phyloP scores from a whole-genome alignment of 1,140 invertebrate species.

The Conus betulinus region DNA sequence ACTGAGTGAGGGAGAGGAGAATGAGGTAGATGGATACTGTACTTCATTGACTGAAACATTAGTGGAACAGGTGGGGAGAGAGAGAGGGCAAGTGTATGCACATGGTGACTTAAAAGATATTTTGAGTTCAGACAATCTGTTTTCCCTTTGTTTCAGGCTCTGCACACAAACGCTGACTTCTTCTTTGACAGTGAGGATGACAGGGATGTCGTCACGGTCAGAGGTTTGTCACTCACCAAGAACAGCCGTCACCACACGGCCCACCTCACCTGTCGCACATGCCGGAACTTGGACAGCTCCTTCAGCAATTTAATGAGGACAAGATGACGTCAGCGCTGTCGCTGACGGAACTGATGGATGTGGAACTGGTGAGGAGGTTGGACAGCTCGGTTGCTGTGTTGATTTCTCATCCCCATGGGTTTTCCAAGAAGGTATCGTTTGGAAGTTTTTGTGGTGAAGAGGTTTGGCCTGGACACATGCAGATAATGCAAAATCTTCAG shows the following conservation, averaged over 20 bases:
- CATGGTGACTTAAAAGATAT: no score
- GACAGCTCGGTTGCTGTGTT: background rate
- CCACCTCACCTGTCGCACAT: slow-evolving; percentile 12
- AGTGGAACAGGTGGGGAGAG: no score
- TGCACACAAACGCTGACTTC: background rate
- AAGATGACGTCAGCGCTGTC: background rate
- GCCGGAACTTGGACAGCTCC: background rate
- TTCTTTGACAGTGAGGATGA: background rate
- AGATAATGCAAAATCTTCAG: background rate
- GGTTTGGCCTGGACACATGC: background rate
- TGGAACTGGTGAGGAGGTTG: background rate
- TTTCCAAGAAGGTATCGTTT: slow-evolving; percentile 1
- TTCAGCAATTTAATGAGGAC: background rate
- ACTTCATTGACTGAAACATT: no score
- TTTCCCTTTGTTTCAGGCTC: no score
- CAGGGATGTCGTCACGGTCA: background rate
- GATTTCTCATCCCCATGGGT: slow-evolving; percentile 3
- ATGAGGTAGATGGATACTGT: no score
- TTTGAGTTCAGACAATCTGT: no score
- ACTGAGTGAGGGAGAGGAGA: no score
- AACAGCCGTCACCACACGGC: background rate
- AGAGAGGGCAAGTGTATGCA: no score
- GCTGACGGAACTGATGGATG: background rate
- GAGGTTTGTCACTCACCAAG: background rate
- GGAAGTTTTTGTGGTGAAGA: slow-evolving; percentile 4